Evolutionary conservation across 2,888 invertebrate species (phyloP).

Genomic region (Patella pellucida): DNA sequence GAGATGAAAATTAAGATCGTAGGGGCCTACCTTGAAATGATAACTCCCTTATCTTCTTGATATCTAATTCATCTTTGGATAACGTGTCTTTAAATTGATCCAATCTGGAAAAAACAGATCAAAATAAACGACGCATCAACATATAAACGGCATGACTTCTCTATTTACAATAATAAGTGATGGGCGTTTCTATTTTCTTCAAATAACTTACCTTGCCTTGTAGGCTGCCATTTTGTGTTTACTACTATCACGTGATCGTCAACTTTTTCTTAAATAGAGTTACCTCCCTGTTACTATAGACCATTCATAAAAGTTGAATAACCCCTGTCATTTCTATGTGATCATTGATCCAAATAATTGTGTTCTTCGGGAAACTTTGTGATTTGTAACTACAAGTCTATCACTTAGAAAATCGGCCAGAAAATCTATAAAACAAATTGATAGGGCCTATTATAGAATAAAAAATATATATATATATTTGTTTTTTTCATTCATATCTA

Average conservation of each 20-base stretch:
- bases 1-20: conserved; percentile 8
- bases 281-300: no score
- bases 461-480: no score
- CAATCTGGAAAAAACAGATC: conserved; percentile 69
- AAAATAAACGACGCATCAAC: background rate
- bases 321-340: no score
- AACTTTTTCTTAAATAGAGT: no score
- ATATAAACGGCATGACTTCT: background rate
- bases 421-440: no score
- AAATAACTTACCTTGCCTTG: conserved; percentile 50
- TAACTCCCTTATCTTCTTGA: conserved; percentile 78
- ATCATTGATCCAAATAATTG: no score
- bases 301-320: no score
- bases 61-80: conserved; percentile 80
- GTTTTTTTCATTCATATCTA: no score
- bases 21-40: conserved; percentile 86
- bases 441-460: no score
- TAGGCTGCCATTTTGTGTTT: conserved; percentile 58
- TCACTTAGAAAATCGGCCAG: no score
- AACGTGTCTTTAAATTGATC: conserved; percentile 85
- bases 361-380: no score
- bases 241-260: conserved; percentile 23
- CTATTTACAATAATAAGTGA: background rate
- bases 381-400: no score
- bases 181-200: conserved; percentile 21